Evolutionary conservation across 53 echinoderm and acorn worm genomes (phyloP), one percentile per base, ranked within the genome.

Genomic region (Holothuria scabra): DNA sequence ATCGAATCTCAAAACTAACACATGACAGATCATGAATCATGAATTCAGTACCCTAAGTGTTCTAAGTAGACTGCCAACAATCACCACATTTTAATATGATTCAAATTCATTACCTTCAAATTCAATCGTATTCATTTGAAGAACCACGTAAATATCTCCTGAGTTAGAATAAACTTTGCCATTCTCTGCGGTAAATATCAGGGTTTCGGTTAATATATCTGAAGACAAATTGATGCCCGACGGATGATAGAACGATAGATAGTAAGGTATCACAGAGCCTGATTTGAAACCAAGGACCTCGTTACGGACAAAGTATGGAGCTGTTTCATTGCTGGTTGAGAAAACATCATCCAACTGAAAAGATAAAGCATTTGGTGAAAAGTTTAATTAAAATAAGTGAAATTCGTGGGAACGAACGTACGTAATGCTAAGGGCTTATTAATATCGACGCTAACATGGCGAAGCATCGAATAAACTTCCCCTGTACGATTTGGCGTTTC

Each of bases 251-350:
- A 56, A 5, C 3, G 76, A 55, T 26, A 76, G 12, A 24, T 55
- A 76, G 25, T 76, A 76, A n/a, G 76, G 52, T 22, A 76, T 29
- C 19, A 76, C 56, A 30, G 76, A 76, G 3, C 76, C 76, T 10
- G 76, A 56, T 23, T 76, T 76, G 76, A 76, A 76, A 12, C 76
- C 76, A 49, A 76, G 56, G 48, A 76, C 46, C 56, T 76, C 55
- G 30, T 49, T 76, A 29, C 55, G 56, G 23, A 76, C 76, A 30
- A 55, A 76, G 30, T 56, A 76, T 12, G 52, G 28, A 13, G 52
- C 3, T 49, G 76, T 76, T 48, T 49, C 23, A 28, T 76, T 76
- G 52, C 22, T 28, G 21, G 26, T 25, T 56, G 56, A 48, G 56
- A 76, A 76, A 11, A 52, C 25, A 46, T 56, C 52, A 28, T 76